Percentiles rank a stretch among this genome's conserved stretches.
Conservation (phyloP, 2,797 vertebrate species). For the Ataeniobius toweri region DNA sequence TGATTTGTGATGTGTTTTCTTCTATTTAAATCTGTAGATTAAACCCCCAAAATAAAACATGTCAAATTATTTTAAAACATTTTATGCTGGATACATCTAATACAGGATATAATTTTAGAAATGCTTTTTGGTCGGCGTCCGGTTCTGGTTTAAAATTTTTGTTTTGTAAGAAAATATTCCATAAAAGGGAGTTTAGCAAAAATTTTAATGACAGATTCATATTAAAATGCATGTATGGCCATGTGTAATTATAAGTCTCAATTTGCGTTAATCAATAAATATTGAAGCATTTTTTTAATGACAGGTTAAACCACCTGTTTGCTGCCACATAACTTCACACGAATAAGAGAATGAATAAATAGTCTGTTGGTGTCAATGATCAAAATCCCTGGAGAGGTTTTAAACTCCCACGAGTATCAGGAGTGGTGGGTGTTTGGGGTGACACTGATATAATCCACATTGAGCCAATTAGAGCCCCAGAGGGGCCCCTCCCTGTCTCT, state of each 20-base stretch:
- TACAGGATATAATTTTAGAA: neutral
- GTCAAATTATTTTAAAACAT: neutral
- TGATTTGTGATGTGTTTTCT: no score
- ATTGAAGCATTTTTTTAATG: neutral
- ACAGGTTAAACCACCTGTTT: slow-evolving; percentile 16
- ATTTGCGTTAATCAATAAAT: neutral
- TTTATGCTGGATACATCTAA: neutral
- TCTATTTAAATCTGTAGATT: neutral
- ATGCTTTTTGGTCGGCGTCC: neutral
- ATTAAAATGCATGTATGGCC: neutral
- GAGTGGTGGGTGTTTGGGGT: slow-evolving; percentile 40
- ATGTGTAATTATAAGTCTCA: neutral
- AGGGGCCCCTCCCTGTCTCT: slow-evolving; percentile 64
- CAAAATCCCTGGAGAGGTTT: slow-evolving; percentile 52
- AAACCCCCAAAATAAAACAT: neutral
- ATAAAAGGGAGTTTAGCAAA: neutral
- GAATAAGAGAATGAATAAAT: slow-evolving; percentile 25
- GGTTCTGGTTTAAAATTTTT: neutral
- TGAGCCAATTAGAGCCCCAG: slow-evolving; percentile 80
- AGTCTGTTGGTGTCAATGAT: slow-evolving; percentile 38
- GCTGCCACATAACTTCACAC: slow-evolving; percentile 52
- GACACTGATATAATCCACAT: slow-evolving; percentile 71
- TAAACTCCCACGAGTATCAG: slow-evolving; percentile 62
- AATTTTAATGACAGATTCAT: neutral
- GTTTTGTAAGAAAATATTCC: neutral